Evolutionary conservation across 2,888 invertebrate species (phyloP).

Genomic region (Cheilosia vulpina): DNA sequence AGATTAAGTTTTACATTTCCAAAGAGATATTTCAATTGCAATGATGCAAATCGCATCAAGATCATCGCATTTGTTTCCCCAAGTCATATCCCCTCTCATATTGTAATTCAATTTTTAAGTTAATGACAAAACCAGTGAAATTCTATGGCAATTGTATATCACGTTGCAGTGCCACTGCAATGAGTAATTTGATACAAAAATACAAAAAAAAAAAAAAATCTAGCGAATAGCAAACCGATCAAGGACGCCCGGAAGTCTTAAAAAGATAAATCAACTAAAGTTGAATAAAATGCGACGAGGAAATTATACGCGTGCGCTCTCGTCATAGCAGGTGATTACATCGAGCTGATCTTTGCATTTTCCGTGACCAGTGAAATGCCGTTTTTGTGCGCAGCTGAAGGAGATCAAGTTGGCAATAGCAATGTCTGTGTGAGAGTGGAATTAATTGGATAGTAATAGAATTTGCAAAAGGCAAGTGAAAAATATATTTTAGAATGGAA

Average conservation of each 20-base stretch:
- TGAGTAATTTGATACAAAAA: conserved; percentile 48
- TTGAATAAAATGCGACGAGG: conserved; percentile 29
- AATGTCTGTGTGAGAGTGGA: not conserved
- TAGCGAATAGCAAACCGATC: conserved; percentile 35
- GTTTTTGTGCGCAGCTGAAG: conserved; percentile 21
- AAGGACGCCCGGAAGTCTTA: conserved; percentile 65
- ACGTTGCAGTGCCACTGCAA: conserved; percentile 30
- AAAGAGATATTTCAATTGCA: conserved; percentile 41
- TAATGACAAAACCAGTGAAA: conserved; percentile 39
- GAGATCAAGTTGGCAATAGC: conserved; percentile 12
- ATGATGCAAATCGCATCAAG: conserved; percentile 51
- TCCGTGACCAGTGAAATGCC: not conserved
- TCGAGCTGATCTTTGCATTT: conserved; percentile 40
- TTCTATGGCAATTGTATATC: conserved; percentile 47
- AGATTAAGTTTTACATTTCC: conserved; percentile 43
- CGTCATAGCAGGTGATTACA: conserved; percentile 53
- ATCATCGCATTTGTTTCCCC: conserved; percentile 5
- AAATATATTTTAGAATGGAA: too few species aligned
- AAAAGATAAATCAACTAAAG: conserved; percentile 58
- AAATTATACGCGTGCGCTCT: conserved; percentile 14
- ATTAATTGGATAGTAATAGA: not conserved
- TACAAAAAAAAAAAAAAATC: conserved; percentile 5
- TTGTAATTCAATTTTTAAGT: conserved; percentile 42
- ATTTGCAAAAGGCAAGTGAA: too few species aligned
- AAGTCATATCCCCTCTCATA: conserved; percentile 8